Evolutionary conservation across 2,888 invertebrate species (phyloP), one percentile per base, ranked within the genome.

Genomic region (Cheilosia variabilis): DNA sequence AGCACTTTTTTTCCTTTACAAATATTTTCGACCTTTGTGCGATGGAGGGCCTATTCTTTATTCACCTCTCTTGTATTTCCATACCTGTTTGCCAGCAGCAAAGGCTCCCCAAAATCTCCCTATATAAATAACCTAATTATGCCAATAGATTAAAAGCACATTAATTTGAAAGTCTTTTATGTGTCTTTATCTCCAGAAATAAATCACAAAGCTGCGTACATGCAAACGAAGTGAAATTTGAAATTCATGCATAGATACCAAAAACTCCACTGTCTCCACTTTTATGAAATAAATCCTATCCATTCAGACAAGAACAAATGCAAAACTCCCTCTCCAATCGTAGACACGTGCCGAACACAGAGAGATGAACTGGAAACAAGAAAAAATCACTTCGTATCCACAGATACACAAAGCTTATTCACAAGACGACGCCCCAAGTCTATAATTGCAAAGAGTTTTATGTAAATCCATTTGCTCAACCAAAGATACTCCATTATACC

Each of bases 341-440:
- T 43, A 34, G 62, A 43, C 62, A 63, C 62, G 62, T 63, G 63
- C 62, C 62, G 10, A 37, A 5, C 68, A 55, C 17, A 17, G 43
- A 13, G 7, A 57, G 43, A 19, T 10, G 37, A 19, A 22, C 15
- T 27, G 31, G 15, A 37, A 43, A n/a, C 17, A 31, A 43, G 22
- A 69, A 37, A 34, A 37, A 57, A 69, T 52, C 53, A 73, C 63
- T 73, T 71, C 60, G 71, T 71, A 71, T 60, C 45, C 57, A 53
- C 52, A 52, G 53, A 66, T 53, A 66, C 53, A 66, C 17, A 66
- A 66, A 66, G 41, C 6, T 27, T n/a, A 53, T 24, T 31, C 52
- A 22, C 2, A 24, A 52, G 52, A 24, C 24, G 47, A 58, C 34
- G 69, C 57, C 47, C n/a, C 34, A 17, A 57, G 58, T 47, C 57